These are phyloP conservation scores for Limenitis camilla DNA, from an alignment of 2,888 invertebrate species.

Conservation along the genomic window DNA sequence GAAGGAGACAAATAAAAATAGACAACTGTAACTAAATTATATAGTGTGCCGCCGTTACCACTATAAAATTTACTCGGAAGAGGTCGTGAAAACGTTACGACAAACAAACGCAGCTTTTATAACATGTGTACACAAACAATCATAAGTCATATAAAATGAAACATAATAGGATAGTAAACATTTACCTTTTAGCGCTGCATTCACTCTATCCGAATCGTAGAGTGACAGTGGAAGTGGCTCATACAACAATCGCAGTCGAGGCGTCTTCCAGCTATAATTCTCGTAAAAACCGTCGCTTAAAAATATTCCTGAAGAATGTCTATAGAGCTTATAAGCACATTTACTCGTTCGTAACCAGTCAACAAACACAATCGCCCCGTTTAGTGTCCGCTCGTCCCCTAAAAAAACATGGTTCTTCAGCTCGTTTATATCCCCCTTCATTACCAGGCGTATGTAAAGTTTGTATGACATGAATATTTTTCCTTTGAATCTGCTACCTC, in stretches of 20 bases:
- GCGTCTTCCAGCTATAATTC: slow-evolving; percentile 47
- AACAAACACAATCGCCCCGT: slow-evolving; percentile 64
- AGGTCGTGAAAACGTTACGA: slow-evolving; percentile 27
- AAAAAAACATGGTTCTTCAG: slow-evolving; percentile 57
- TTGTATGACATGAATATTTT: slow-evolving; percentile 67
- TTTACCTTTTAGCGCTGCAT: slow-evolving; percentile 72
- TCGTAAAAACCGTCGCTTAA: slow-evolving; percentile 63
- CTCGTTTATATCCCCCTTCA: slow-evolving; percentile 63
- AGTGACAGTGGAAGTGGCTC: slow-evolving; percentile 68
- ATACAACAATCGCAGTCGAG: slow-evolving; percentile 60
- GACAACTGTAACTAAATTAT: slow-evolving; percentile 1
- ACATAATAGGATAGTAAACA: slow-evolving; percentile 53
- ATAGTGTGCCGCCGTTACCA: slow-evolving; percentile 18
- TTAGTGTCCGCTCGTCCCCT: slow-evolving; percentile 57
- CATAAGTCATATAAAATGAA: slow-evolving; percentile 40
- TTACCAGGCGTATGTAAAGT: slow-evolving; percentile 59
- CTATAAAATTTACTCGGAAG: slow-evolving; percentile 8
- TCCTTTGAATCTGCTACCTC: slow-evolving; percentile 47
- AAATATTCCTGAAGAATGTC: slow-evolving; percentile 69
- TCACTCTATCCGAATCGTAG: slow-evolving; percentile 70
- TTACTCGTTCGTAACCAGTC: slow-evolving; percentile 66
- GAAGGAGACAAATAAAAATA: too few species aligned
- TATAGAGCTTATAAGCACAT: slow-evolving; percentile 65
- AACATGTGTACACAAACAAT: slow-evolving; percentile 36
- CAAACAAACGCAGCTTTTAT: slow-evolving; percentile 45